Base-by-base conservation (phyloP, 2,888 invertebrate species). In the Linnaemya vulpina region DNA sequence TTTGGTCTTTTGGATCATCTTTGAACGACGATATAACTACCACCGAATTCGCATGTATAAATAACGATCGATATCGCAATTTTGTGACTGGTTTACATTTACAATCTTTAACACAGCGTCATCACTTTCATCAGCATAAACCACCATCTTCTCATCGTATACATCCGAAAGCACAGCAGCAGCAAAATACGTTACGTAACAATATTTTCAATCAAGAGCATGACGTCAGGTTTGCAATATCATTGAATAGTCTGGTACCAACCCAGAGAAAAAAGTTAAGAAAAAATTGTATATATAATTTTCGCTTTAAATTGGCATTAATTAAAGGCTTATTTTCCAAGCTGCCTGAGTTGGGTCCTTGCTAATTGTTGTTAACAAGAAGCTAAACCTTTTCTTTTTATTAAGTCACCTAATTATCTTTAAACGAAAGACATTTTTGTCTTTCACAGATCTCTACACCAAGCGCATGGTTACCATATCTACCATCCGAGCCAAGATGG, bases 1-100 rank as follows among this genome's bases (percentile, higher is more conserved):
- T 82, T 49, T 82, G 82, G 82, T 65, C 82, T 20, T 65, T 77
- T 67, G 82, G 82, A 11, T 65, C 76, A 22, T 40, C 76, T 22
- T 22, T 82, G 17, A 77, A 40, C 38, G 82, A 77, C 22, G 82
- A 82, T 40, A 65, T 55, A 46, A 38, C 53, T 0, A 71, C 82
- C 2, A 30, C 63, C 2, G 82, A 82, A 58, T 76, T 82, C 35
- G 58, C 63, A 22, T 65, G 82, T 22, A 53, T 76, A 43, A 82
- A 77, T 17, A 77, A 60, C 60, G 76, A 77, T 51, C 76, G 76
- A 22, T 82, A 82, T 71, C 76, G 76, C 1, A 77, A 60, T 22
- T 82, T 82, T 1, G 71, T 82, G 13, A 65, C 76, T 1, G 82
- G 82, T 0, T 77, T 82, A 51, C 82, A 82, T 51, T 60, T 82